Base-by-base conservation (phyloP, 2,797 vertebrate species). In the Pterois miles region DNA sequence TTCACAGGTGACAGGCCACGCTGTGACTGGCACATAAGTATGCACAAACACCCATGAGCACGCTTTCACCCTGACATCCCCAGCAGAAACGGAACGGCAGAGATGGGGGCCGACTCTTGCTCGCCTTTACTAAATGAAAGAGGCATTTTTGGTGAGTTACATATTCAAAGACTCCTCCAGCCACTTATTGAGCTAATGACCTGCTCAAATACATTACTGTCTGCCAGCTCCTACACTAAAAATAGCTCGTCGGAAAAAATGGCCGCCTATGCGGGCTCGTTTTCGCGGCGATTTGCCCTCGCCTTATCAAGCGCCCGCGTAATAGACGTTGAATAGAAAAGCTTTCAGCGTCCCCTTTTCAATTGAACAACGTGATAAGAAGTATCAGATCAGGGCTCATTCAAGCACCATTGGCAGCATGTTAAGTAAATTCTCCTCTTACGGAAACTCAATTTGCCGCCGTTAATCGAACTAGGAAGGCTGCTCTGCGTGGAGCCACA, bases 391-490 rank as follows among this genome's bases (percentile, higher is more conserved):
- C 91, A 92, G 86, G 33, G 88, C 90, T 90, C 90, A 87, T 93
- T 92, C 80, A 84, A 80, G 89, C 86, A 79, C 86, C 87, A 89
- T 89, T 88, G 90, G 90, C 88, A 92, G 86, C 87, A 91, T 90
- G 88, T 90, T 92, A 94, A 93, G 91, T 93, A 93, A 94, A 93
- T 93, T 93, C 89, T 81, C 89, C 88, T 85, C 88, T 93, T 89
- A 89, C 27, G 13, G 84, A 88, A 93, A 92, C 94, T 93, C 91
- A 88, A 94, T 93, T 91, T 93, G 81, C 82, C 14, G 8, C 20
- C 59, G 77, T 83, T 91, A 92, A 93, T 93, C 86, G 86, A 91
- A 92, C 88, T 88, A 83, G 76, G 73, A 83, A 53, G 34, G 57
- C 80, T 69, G 85, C 84, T 88, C 81, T 63, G 79, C 53, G 57